Evolutionary conservation across 2,113 vertebrate species (phyloP).

Genomic region (Catagonus wagneri): DNA sequence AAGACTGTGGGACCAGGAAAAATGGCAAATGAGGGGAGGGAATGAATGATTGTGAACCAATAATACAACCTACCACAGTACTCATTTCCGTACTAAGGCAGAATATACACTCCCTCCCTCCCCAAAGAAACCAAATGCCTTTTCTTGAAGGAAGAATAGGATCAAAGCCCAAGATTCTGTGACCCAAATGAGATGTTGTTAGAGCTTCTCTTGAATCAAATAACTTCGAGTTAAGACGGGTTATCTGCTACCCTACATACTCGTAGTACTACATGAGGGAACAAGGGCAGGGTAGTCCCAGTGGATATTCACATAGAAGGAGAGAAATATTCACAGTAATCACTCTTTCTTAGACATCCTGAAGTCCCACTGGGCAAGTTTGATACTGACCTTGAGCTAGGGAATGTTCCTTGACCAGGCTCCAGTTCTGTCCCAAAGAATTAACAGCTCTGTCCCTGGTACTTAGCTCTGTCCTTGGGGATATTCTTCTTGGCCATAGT

Average conservation of each 20-base stretch:
- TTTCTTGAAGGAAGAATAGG: background rate
- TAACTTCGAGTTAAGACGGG: background rate
- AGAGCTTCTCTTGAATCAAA: background rate
- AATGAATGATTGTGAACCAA: background rate
- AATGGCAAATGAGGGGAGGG: background rate
- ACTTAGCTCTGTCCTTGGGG: background rate
- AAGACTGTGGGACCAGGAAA: background rate
- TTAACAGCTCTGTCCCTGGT: background rate
- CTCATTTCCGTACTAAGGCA: background rate
- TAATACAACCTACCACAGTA: background rate
- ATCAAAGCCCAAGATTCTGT: background rate
- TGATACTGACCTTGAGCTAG: background rate
- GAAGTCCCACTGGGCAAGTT: fast-evolving
- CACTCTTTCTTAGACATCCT: background rate
- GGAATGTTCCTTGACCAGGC: background rate
- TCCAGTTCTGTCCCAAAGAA: background rate
- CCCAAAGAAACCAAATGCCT: background rate
- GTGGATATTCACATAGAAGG: background rate
- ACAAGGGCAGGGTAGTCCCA: background rate
- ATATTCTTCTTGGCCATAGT: background rate
- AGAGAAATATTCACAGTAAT: background rate
- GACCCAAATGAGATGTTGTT: background rate
- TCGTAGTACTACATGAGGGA: background rate
- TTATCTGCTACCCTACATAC: background rate
- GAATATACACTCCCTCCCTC: background rate